Evolutionary conservation across 1,140 invertebrate species (phyloP).

Genomic region (Drosophila auraria): DNA sequence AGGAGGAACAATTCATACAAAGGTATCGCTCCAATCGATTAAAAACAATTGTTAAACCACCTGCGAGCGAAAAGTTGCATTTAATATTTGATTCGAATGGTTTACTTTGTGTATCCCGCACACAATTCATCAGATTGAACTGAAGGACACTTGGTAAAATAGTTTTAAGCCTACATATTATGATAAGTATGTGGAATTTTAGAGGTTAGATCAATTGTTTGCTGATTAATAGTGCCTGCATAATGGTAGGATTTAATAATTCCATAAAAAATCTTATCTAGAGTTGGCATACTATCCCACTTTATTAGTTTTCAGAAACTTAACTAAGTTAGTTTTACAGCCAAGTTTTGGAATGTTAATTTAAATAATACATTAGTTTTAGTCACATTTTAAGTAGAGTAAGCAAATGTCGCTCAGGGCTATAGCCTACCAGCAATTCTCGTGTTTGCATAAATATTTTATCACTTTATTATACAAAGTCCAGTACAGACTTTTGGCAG

Average conservation of each 20-base stretch:
- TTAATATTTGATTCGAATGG: slow-evolving; percentile 5
- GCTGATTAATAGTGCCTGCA: too few relatives aligned
- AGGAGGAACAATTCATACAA: not conserved
- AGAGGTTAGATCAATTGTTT: not conserved
- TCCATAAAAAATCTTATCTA: too few relatives aligned
- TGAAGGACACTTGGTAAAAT: not conserved
- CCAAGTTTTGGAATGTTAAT: too few relatives aligned
- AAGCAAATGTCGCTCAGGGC: not conserved
- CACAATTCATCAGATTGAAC: slow-evolving; percentile 1
- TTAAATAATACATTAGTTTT: not conserved
- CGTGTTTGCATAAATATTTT: slow-evolving; percentile 63
- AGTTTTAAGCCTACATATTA: not conserved
- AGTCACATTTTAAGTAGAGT: slow-evolving; percentile 1
- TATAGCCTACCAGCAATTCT: not conserved
- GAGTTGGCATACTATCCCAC: too few relatives aligned
- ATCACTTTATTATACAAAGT: slow-evolving; percentile 73
- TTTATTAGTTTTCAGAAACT: too few relatives aligned
- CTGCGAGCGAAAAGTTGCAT: not conserved
- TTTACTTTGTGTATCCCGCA: not conserved
- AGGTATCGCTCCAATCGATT: not conserved
- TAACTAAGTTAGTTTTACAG: too few relatives aligned
- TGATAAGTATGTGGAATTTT: not conserved
- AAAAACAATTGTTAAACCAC: not conserved
- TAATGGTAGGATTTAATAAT: too few relatives aligned
- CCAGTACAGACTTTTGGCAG: slow-evolving; percentile 38